These are phyloP conservation scores for Cyprinodon tularosa DNA, from an alignment of 2,113 vertebrate species.

Conservation along the genomic window DNA sequence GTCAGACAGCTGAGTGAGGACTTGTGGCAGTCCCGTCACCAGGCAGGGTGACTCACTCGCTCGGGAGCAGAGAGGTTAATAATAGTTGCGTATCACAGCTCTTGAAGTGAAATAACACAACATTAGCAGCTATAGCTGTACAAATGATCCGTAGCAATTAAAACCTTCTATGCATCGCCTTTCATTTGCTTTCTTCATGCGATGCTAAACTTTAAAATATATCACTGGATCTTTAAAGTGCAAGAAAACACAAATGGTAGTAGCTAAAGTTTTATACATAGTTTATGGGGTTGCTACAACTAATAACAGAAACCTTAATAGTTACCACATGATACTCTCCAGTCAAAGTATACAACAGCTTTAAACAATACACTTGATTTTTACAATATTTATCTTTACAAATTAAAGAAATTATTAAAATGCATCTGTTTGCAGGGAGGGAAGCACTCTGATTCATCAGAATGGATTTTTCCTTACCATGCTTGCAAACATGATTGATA, in stretches of 20 bases:
- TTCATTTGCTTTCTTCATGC: constrained; percentile 7
- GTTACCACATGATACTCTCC: neutral
- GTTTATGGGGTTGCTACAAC: neutral
- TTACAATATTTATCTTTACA: no score
- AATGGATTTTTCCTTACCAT: no score
- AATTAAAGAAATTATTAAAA: no score
- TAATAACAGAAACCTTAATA: neutral
- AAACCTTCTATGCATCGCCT: neutral
- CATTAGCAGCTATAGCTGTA: constrained; percentile 35
- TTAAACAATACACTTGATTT: neutral
- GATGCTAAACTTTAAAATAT: neutral
- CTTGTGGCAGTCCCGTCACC: constrained; percentile 68
- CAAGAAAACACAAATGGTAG: neutral
- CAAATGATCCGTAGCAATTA: constrained; percentile 20
- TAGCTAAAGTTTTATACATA: neutral
- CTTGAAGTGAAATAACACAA: constrained; percentile 53
- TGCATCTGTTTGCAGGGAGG: no score
- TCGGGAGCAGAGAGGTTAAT: constrained; percentile 69
- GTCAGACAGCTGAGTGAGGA: constrained; percentile 71
- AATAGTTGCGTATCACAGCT: constrained; percentile 65
- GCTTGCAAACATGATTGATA: no score
- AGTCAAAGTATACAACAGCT: neutral
- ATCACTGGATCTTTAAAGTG: neutral
- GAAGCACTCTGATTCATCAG: no score
- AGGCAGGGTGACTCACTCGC: constrained; percentile 68